Evolutionary conservation across 2,797 vertebrate species (phyloP), one percentile per base, ranked within the genome.

Genomic region (Rhabdophis nuchalis): DNA sequence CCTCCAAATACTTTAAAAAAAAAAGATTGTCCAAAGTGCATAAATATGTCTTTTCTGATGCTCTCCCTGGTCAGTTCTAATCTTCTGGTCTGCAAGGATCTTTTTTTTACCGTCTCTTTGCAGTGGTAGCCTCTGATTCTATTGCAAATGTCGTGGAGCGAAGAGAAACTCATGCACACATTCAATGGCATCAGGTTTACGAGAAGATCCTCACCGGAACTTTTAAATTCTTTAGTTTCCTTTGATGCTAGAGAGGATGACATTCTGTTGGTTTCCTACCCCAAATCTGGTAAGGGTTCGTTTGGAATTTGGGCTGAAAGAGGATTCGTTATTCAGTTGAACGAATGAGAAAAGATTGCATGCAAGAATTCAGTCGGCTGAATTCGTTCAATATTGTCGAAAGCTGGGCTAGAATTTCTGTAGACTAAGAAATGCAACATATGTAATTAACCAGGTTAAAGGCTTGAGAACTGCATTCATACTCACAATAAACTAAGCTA

Each of bases 221-320:
- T 98, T 95, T 94, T 98, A 85, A 95, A 95, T 68, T 96, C 97
- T 46, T 92, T 97, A 94, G 94, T 96, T 68, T 87, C 91, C 60
- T 97, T 98, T 90, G 94, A 95, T 77, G 97, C 97, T 54, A 96
- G 97, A 96, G 97, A 98, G 94, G 97, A 98, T 68, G 97, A 97
- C n/a, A 58, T 98, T 16, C 97, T 98, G 92, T 93, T 98, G 93
- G 97, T 97, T 93, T 98, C 97, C 89, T 98, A 97, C 12, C 97
- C 97, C 14, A 98, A 98, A 91, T 98, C 97, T 52, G 97, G 97
- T 98, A 97, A 94, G 95, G 93, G 93, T 93, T 86, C 85, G 1
- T 5, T 90, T 94, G 85, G 10, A 58, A 16, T 4, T 86, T 86
- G 86, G 87, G 87, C 5, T 85, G 9, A 27, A 91, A 29, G 6